A percentile compares a stretch with the other conserved stretches of the same genome.
Evolutionary conservation across 2,797 vertebrate species (phyloP).

Genomic region (Myotis findleyi): DNA sequence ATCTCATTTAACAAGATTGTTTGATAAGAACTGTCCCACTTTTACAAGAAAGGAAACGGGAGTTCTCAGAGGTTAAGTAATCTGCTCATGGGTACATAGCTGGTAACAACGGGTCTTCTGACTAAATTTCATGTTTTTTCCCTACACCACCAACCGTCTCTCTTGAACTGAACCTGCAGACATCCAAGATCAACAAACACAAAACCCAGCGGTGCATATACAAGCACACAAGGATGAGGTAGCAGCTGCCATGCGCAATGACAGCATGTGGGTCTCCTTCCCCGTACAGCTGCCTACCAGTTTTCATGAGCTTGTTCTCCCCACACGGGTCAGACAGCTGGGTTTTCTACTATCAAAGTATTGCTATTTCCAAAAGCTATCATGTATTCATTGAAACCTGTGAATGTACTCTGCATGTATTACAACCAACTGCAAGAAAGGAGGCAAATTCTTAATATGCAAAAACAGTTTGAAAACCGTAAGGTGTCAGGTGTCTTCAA

Average conservation of each 20-base stretch:
- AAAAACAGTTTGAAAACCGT: background rate
- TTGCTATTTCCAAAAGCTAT: constrained; percentile 20
- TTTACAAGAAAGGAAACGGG: background rate
- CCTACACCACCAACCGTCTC: background rate
- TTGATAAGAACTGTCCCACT: background rate
- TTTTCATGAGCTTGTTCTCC: background rate
- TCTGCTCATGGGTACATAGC: background rate
- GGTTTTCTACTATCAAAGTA: constrained; percentile 22
- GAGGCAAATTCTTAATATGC: constrained; percentile 13
- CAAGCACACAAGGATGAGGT: background rate
- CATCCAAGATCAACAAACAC: constrained; percentile 29
- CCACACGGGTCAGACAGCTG: background rate
- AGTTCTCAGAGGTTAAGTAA: background rate
- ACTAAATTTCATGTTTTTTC: constrained; percentile 27
- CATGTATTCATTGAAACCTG: background rate
- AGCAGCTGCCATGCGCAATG: background rate
- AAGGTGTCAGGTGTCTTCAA: background rate
- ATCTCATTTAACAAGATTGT: constrained; percentile 17
- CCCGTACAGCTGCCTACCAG: background rate
- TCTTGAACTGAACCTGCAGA: background rate
- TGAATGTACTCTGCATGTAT: background rate
- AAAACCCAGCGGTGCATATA: background rate
- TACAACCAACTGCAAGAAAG: background rate
- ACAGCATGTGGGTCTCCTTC: background rate
- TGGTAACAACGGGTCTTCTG: background rate